Evolutionary conservation across 2,797 vertebrate species (phyloP), one percentile per base, ranked within the genome.

Genomic region (Psittacula derbiana): DNA sequence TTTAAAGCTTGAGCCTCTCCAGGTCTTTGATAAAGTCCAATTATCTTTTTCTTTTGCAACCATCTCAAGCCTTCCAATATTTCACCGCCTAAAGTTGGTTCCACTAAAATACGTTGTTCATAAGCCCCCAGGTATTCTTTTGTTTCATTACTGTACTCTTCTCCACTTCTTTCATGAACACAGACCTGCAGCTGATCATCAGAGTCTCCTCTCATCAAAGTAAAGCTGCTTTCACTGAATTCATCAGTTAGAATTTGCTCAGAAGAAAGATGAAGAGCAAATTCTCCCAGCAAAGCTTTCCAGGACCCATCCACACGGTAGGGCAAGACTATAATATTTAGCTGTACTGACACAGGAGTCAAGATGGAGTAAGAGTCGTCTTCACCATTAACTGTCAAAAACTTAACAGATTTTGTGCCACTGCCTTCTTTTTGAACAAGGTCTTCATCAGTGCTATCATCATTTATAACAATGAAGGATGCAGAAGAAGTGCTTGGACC

Each of bases 31-130:
- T 98, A 98, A 92, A 99, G 98, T 97, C 98, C 98, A 97, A 99
- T 96, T 93, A 99, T 97, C 92, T 97, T 99, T 93, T 99, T 99
- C 97, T 99, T 99, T 94, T 99, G 99, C 83, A 99, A 93, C 99
- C 99, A 99, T 41, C 98, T 98, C 36, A 99, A 96, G 87, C 99
- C 99, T 96, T 99, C 98, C 96, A 99, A 83, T 20, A 98, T 95
- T 82, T 99, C 97, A 90, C 93, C 93, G 93, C 76, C 95, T 92
- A 99, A 97, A 81, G 98, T 98, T 69, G 98, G 97, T 90, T 98
- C 97, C n/a, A 98, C 98, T 8, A 74, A 94, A 86, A 98, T 93
- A 11, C 90, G 72, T 40, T 98, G 96, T 52, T 97, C 96, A 4
- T 96, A 97, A 47, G 91, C 23, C 16, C 64, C 84, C 43, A 76